Conservation (phyloP, 1,140 invertebrate genomes). For the Zaprionus inermis region DNA sequence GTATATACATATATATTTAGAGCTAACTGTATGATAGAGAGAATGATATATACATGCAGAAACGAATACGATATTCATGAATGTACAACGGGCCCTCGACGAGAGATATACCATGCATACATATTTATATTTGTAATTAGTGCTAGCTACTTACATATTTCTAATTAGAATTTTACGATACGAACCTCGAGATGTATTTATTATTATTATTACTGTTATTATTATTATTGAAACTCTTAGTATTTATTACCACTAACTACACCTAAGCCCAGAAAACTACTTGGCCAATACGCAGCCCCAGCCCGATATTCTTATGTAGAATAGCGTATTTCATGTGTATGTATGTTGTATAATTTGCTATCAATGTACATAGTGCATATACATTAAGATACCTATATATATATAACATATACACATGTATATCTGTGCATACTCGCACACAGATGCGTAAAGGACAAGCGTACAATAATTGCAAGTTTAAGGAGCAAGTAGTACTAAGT, state of each 20-base stretch:
- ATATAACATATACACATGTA: slow-evolving; percentile 25
- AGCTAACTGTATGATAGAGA: slow-evolving; percentile 3
- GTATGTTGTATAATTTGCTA: slow-evolving; percentile 22
- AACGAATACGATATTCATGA: slow-evolving; percentile 2
- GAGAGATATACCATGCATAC: neutral
- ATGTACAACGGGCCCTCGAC: slow-evolving; percentile 13
- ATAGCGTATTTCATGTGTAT: slow-evolving; percentile 27
- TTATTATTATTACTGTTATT: slow-evolving; percentile 59
- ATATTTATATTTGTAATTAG: slow-evolving; percentile 12
- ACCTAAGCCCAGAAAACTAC: slow-evolving; percentile 25
- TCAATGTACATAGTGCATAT: slow-evolving; percentile 18
- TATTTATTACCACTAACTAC: slow-evolving; percentile 54
- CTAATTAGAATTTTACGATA: slow-evolving; percentile 38
- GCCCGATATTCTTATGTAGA: slow-evolving; percentile 42
- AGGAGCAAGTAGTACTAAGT: slow-evolving; percentile 80
- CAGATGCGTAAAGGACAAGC: slow-evolving; percentile 61
- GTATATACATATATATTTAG: slow-evolving; percentile 36
- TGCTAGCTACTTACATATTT: slow-evolving; percentile 15
- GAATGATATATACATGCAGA: neutral
- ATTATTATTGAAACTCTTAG: slow-evolving; percentile 72
- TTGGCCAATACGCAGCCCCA: slow-evolving; percentile 25
- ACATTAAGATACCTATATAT: neutral
- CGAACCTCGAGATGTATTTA: slow-evolving; percentile 76
- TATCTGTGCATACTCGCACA: slow-evolving; percentile 11
- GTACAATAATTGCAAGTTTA: slow-evolving; percentile 79